Evolutionary conservation across 92 coral and sea anemone species (phyloP).

Genomic region (Nematostella vectensis): DNA sequence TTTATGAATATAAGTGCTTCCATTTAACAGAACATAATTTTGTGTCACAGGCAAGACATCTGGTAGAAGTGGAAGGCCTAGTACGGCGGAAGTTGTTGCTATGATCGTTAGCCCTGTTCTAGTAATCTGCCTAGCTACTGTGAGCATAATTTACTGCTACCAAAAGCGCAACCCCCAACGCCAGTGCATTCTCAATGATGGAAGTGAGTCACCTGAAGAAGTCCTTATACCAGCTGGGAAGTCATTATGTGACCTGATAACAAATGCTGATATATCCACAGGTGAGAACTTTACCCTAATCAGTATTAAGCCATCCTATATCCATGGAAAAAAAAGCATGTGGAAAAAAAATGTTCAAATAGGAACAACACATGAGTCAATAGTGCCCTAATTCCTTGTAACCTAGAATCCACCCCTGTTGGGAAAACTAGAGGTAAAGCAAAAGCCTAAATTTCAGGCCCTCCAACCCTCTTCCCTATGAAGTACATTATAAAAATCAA

Average conservation of each 20-base stretch:
- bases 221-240: slow-evolving; percentile 58
- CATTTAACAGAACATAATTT: too few species aligned
- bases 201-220: slow-evolving; percentile 44
- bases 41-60: too few species aligned
- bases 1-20: too few species aligned
- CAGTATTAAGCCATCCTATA: background rate
- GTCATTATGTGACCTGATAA: slow-evolving; percentile 42
- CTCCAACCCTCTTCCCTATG: too few species aligned
- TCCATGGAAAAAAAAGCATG: background rate
- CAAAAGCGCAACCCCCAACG: slow-evolving; percentile 46
- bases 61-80: too few species aligned
- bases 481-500: too few species aligned
- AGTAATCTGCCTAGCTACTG: slow-evolving; percentile 45
- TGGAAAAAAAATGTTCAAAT: background rate
- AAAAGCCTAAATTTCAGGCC: too few species aligned
- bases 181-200: slow-evolving; percentile 32
- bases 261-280: slow-evolving; percentile 60
- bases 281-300: slow-evolving; percentile 25
- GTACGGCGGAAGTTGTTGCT: slow-evolving; percentile 69
- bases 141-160: slow-evolving; percentile 62
- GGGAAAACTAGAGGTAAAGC: too few species aligned
- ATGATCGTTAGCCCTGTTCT: slow-evolving; percentile 74
- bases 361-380: background rate
- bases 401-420: too few species aligned
- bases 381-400: too few species aligned